Conservation (phyloP, 2,888 invertebrate genomes). For the Gnatocerus cornutus region DNA sequence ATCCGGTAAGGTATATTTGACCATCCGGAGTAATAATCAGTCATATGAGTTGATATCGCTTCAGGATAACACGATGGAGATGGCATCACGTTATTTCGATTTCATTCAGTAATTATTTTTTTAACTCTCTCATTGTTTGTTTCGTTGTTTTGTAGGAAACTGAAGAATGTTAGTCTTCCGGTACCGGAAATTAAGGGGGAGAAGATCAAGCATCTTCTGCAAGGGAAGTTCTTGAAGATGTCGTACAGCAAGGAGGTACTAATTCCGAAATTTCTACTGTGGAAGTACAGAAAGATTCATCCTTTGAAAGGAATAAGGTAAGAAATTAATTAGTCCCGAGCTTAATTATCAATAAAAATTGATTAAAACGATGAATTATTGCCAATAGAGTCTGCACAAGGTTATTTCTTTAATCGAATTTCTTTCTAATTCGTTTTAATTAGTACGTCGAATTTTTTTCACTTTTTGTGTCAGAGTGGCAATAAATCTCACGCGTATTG, state of each 20-base stretch:
- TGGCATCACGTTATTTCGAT: slow-evolving; percentile 28
- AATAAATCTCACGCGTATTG: too few relatives aligned
- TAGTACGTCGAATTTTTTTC: neutral
- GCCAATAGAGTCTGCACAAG: too few relatives aligned
- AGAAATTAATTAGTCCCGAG: too few relatives aligned
- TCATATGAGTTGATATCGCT: slow-evolving; percentile 13
- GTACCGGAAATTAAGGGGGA: slow-evolving; percentile 10
- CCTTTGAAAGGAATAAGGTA: slow-evolving; percentile 17
- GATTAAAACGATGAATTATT: slow-evolving; percentile 1
- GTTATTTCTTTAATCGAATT: too few relatives aligned
- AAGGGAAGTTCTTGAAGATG: slow-evolving; percentile 14
- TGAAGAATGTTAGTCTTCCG: slow-evolving; percentile 9
- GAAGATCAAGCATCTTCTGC: slow-evolving; percentile 25
- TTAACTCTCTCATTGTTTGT: neutral
- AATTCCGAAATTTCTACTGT: slow-evolving; percentile 32
- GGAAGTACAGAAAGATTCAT: slow-evolving; percentile 43
- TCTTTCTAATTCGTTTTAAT: too few relatives aligned
- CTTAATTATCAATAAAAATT: neutral
- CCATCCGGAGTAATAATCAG: slow-evolving; percentile 34
- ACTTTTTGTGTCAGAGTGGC: neutral
- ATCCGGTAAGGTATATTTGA: slow-evolving; percentile 24
- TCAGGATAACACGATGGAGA: neutral
- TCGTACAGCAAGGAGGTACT: slow-evolving; percentile 18
- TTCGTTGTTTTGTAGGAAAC: slow-evolving; percentile 19
- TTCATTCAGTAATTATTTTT: slow-evolving; percentile 18